A percentile compares a stretch with the other conserved stretches of the same genome.
Conservation (phyloP, 1,140 invertebrate genomes). For the Orchestia grillus region DNA sequence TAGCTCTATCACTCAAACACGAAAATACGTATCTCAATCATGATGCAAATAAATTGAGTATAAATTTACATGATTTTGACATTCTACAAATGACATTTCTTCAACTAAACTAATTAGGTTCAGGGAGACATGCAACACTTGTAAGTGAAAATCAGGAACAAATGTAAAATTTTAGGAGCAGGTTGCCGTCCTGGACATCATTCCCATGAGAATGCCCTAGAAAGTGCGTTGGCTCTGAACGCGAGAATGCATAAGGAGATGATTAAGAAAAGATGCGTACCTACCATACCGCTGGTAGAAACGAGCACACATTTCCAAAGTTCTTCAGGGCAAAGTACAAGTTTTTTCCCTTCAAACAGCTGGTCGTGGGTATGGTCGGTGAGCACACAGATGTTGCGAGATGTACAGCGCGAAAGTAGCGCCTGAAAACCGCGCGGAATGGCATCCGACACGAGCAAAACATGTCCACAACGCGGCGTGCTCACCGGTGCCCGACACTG, state of each 20-base stretch:
- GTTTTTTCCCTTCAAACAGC: background rate
- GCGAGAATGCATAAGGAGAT: background rate
- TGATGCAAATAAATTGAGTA: too few species aligned
- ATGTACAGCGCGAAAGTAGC: constrained; percentile 11
- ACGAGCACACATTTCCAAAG: background rate
- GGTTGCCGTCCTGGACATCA: background rate
- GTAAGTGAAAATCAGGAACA: too few species aligned
- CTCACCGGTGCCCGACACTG: too few species aligned
- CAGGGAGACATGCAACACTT: too few species aligned
- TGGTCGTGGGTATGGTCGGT: background rate
- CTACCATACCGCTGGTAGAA: constrained; percentile 16
- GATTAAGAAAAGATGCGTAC: background rate
- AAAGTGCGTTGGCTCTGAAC: background rate
- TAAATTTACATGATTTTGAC: too few species aligned
- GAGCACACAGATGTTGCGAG: constrained; percentile 30
- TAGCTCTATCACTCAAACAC: too few species aligned
- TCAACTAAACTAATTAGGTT: too few species aligned
- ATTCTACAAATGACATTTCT: too few species aligned
- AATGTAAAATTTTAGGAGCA: background rate
- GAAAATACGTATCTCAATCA: too few species aligned
- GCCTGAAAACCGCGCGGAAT: background rate
- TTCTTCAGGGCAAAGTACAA: background rate
- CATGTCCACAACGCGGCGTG: too few species aligned
- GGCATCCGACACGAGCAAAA: background rate
- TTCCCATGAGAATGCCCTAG: background rate